A percentile compares a stretch with the other conserved stretches of the same genome.
Conservation (phyloP, 1,140 invertebrate species). For the Uloborus diversus region DNA sequence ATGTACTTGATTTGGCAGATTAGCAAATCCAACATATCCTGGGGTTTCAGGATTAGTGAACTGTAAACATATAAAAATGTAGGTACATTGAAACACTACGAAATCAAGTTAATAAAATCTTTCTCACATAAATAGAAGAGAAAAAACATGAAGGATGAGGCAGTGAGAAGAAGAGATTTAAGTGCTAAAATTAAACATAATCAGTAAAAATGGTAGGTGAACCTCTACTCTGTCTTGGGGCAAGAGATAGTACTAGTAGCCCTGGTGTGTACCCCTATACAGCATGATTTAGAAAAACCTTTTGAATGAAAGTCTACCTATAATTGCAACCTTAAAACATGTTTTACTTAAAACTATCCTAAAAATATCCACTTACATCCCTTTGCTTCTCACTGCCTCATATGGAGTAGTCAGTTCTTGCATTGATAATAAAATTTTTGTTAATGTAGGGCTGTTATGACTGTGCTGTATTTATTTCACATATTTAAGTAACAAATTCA, state of each 20-base stretch:
- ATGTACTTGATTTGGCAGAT: constrained; percentile 98
- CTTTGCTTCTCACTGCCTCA: too few species aligned
- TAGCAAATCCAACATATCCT: constrained; percentile 92
- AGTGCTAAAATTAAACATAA: background rate
- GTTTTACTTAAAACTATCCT: too few species aligned
- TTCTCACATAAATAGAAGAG: background rate
- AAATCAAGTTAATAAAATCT: background rate
- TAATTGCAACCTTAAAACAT: too few species aligned
- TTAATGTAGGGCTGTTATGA: too few species aligned
- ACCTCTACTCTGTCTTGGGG: background rate
- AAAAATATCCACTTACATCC: too few species aligned
- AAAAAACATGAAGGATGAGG: background rate
- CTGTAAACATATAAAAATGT: constrained; percentile 24
- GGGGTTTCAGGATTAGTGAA: constrained; percentile 73
- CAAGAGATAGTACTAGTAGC: background rate
- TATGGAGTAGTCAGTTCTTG: too few species aligned
- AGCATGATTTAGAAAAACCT: too few species aligned
- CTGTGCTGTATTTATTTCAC: too few species aligned
- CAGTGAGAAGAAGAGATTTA: background rate
- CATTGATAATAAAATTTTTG: too few species aligned
- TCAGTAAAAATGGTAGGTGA: background rate
- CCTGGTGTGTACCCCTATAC: too few species aligned
- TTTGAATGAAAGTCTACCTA: too few species aligned
- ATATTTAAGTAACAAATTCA: too few species aligned
- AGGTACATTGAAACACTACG: background rate